Conservation (phyloP, 2,113 vertebrate genomes). For the Rhegmatorhina hoffmannsi region DNA sequence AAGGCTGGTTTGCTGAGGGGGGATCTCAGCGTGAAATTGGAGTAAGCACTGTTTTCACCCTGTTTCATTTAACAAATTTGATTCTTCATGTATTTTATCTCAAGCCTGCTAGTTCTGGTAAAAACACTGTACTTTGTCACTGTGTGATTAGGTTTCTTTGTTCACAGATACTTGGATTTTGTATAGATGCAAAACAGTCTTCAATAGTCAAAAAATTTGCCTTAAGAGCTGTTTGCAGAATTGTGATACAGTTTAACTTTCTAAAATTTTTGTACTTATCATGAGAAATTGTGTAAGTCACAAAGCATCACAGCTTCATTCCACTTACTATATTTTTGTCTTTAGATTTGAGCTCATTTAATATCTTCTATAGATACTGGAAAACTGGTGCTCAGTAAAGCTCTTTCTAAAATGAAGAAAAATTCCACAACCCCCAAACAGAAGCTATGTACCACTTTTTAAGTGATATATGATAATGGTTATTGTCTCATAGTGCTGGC, state of each 20-base stretch:
- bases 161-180: not conserved
- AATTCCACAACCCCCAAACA: not conserved
- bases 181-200: not conserved
- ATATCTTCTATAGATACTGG: not conserved
- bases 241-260: not conserved
- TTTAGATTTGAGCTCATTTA: not conserved
- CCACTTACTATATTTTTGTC: not conserved
- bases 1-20: accelerated
- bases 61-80: not conserved
- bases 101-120: not conserved
- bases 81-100: not conserved
- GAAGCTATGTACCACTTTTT: not conserved
- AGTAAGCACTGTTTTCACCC: not conserved
- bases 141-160: not conserved
- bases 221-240: not conserved
- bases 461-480: not conserved
- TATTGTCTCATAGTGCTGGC: not conserved
- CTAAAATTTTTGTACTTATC: not conserved
- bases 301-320: not conserved
- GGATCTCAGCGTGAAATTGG: accelerated
- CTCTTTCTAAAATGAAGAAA: not conserved
- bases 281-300: not conserved
- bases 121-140: not conserved
- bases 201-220: not conserved
- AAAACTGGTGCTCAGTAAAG: not conserved